Percentiles rank a stretch among this genome's conserved stretches.
These are phyloP conservation scores for Rutilus rutilus DNA, from an alignment of 2,113 vertebrate species.

Conservation along the genomic window DNA sequence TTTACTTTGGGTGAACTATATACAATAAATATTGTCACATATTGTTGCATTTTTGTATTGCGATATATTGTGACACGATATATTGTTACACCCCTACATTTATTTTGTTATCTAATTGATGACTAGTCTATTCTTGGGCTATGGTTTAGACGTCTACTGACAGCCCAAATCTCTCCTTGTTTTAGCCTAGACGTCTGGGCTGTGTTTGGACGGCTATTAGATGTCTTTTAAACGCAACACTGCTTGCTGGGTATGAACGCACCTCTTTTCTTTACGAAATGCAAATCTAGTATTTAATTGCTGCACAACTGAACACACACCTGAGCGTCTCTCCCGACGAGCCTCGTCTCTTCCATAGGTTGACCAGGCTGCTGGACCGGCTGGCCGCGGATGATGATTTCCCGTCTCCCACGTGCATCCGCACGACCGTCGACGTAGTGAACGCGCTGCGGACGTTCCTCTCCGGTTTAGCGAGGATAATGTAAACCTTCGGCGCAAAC, in stretches of 20 bases:
- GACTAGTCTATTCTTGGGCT: no score
- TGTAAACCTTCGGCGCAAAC: slow-evolving; percentile 98
- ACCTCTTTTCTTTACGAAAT: neutral
- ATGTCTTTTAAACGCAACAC: no score
- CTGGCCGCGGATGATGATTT: slow-evolving; percentile 94
- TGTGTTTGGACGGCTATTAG: no score
- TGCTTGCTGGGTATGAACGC: neutral
- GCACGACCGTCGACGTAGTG: slow-evolving; percentile 95
- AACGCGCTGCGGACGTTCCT: slow-evolving; percentile 98
- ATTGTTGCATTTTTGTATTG: no score
- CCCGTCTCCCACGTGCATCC: slow-evolving; percentile 97
- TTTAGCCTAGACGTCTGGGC: no score
- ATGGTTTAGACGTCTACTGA: no score
- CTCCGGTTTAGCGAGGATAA: slow-evolving; percentile 97
- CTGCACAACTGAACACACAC: slow-evolving; percentile 65
- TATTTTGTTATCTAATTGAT: no score
- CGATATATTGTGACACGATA: no score
- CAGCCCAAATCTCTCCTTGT: no score
- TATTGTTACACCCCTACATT: no score
- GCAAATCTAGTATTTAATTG: neutral
- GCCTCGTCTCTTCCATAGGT: slow-evolving; percentile 94
- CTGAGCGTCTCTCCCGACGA: slow-evolving; percentile 96
- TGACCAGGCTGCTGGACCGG: slow-evolving; percentile 94
- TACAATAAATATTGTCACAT: no score
- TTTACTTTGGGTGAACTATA: no score